Evolutionary conservation across 2,113 vertebrate species (phyloP), one percentile per base, ranked within the genome.

Genomic region (Catharus minimus): DNA sequence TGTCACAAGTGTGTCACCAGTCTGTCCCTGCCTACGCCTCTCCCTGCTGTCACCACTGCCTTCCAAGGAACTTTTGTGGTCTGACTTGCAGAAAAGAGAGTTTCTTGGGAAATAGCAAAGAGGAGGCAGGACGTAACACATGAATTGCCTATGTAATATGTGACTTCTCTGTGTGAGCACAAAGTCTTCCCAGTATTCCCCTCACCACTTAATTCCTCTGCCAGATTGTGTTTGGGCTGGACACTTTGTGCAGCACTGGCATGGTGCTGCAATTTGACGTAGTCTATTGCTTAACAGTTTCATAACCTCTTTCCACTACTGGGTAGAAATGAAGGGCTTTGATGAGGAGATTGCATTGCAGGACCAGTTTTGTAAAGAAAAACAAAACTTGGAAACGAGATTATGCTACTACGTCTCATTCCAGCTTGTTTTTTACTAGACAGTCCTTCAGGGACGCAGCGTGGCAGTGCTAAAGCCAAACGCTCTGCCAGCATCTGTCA

Each of bases 211-310:
- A 85, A 76, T 76, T 94, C 62, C 41, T 74, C 74, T 87, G 71
- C 82, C 82, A 92, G 74, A 27, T 19, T 79, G 56, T 69, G 61
- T 77, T 81, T 52, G 76, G 86, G 66, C 49, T n/a, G 77, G 77
- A 72, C 92, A 88, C 69, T 95, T 73, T 91, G 92, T 90, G 93
- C 93, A 84, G 93, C 53, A 12, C 86, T 93, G 92, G 92, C 88
- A 47, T 5, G 13, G n/a, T 8, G 39, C 57, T 95, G 74, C 58
- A 62, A 60, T 53, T 84, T 90, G 84, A 90, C 43, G 9, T 65
- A 28, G 62, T 56, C 44, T 86, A 64, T 93, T 93, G 74, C 89
- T 82, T 79, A 93, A 92, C 56, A 56, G 56, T 87, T 93, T 94
- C 84, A 32, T 67, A 93, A 95, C 61, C 15, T 65, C 74, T 82